Percentiles rank a stretch among this genome's conserved stretches.
phyloP scores from a whole-genome alignment of 1,140 invertebrate species.

The Leptestheria dahalacensis region DNA sequence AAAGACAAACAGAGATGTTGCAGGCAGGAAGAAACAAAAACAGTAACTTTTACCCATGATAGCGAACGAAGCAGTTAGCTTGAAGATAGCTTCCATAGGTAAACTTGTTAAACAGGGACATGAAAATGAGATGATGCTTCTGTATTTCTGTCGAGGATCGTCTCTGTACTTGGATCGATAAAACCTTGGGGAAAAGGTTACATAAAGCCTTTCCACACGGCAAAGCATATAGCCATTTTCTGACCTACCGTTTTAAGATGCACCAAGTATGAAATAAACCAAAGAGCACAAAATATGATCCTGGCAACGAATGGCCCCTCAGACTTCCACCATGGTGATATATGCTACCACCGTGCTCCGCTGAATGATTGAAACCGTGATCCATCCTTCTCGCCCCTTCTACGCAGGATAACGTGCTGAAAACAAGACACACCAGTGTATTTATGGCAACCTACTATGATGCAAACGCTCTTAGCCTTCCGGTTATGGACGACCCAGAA shows the following conservation, averaged over 20 bases:
- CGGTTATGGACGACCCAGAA: no score
- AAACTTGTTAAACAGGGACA: not conserved
- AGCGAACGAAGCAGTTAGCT: not conserved
- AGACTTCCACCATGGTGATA: not conserved
- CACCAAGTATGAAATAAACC: not conserved
- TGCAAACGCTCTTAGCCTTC: no score
- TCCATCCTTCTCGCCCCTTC: not conserved
- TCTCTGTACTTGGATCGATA: not conserved
- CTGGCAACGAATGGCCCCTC: not conserved
- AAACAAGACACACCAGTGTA: no score
- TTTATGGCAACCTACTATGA: no score
- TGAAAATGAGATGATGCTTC: not conserved
- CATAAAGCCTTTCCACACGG: not conserved
- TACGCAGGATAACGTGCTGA: no score
- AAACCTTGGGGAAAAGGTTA: not conserved
- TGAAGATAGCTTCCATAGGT: not conserved
- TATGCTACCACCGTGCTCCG: not conserved
- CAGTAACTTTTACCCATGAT: not conserved
- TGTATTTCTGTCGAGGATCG: not conserved
- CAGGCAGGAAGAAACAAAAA: no score
- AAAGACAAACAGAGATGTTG: no score
- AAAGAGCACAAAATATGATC: not conserved
- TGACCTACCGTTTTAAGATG: not conserved
- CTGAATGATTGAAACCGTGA: not conserved
- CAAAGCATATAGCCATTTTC: not conserved